Conservation (phyloP, 2,888 invertebrate genomes). For the Liposcelis brunnea region DNA sequence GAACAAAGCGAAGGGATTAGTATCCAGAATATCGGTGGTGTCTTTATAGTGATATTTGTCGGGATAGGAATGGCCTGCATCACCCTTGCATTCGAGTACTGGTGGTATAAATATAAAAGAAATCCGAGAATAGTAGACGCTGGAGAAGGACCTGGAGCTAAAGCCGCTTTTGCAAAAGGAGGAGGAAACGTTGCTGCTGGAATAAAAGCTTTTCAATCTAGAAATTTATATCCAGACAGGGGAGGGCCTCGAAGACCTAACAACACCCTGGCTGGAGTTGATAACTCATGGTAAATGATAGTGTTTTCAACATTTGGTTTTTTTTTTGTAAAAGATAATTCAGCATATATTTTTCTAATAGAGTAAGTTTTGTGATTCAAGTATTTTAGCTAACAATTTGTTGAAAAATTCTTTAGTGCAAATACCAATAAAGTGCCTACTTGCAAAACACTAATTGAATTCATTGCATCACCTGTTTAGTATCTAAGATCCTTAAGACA, state of each 20-base stretch:
- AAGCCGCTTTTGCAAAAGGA: too few species aligned
- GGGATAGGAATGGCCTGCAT: constrained; percentile 83
- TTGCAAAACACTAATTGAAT: too few species aligned
- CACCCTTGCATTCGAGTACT: constrained; percentile 84
- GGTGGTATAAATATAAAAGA: constrained; percentile 73
- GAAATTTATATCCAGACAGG: constrained; percentile 9
- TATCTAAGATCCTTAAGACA: too few species aligned
- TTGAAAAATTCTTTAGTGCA: too few species aligned
- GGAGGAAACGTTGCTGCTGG: too few species aligned
- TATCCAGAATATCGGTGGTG: constrained; percentile 87
- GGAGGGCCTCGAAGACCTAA: constrained; percentile 4
- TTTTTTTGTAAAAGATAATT: too few species aligned
- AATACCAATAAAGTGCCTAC: too few species aligned
- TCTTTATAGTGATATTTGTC: constrained; percentile 93
- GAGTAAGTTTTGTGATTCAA: too few species aligned
- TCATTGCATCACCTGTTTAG: too few species aligned
- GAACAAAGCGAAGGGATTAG: constrained; percentile 95
- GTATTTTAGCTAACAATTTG: too few species aligned
- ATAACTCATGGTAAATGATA: constrained; percentile 8
- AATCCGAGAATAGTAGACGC: constrained; percentile 38
- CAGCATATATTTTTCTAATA: too few species aligned
- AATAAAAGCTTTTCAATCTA: constrained; percentile 5
- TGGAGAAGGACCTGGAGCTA: constrained; percentile 30
- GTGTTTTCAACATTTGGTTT: too few species aligned
- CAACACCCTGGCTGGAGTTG: constrained; percentile 3